Base-by-base conservation (phyloP, 2,888 invertebrate genomes). In the Drosophila quinaria region DNA sequence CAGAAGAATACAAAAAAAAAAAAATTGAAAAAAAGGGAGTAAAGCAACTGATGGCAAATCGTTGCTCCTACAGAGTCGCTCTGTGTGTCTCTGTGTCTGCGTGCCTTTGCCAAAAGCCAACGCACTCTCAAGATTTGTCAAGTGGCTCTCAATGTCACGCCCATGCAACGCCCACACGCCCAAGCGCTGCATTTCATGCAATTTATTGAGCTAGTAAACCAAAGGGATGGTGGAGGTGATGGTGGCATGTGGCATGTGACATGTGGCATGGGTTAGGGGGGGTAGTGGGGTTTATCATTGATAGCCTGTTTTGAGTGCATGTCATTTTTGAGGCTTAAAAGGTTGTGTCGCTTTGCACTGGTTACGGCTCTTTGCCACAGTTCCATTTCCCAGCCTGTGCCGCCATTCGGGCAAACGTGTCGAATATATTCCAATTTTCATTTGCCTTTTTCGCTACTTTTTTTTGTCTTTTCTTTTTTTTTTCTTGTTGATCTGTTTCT, bases 61-160 rank as follows among this genome's bases (percentile, higher is more conserved):
- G 52, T 60, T 60, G 37, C 52, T 39, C 47, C 52, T 49, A 46
- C 33, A 52, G 46, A 59, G 51, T 52, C 44, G 46, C 41, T 35
- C 17, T 39, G 19, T 60, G 22, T 44, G 46, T 25, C 25, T 25
- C 0, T 52, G 31, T 22, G 52, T 55, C 37, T 60, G 42, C 17
- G 9, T 35, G 19, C 17, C 39, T 44, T 17, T 51, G 63, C 44
- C 60, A 61, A 54, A 77, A 66, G 62, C 67, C 67, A 77, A 77
- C 72, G 74, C 67, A 75, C 74, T 66, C 56, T 71, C 51, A 67
- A 74, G 72, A 46, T 51, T 44, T 71, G 50, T 66, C 62, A 71
- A 77, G 72, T 54, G 60, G n/a, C 78, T 42, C 63, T 75, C 73
- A 77, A 35, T 62, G 77, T 55, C 77, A 71, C 61, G 47, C 51